Evolutionary conservation across 2,797 vertebrate genomes (phyloP).

Genomic region (Mormyrus hasselquistii): DNA sequence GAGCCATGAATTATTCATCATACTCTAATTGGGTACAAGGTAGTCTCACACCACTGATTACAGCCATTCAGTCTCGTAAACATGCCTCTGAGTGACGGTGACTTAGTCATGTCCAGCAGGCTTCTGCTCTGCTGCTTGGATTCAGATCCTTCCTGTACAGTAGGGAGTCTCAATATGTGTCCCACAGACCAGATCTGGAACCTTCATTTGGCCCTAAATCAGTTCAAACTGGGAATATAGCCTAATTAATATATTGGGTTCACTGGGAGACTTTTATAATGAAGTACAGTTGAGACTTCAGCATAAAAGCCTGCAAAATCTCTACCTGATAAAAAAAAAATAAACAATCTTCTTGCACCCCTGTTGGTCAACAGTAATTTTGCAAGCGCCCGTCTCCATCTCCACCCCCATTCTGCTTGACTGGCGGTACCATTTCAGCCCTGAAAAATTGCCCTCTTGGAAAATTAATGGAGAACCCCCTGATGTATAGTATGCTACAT

Average conservation of each 20-base stretch:
- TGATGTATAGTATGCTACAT: neutral
- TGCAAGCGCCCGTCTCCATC: neutral
- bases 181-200: neutral
- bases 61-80: constrained; percentile 48
- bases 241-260: neutral
- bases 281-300: neutral
- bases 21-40: constrained; percentile 46
- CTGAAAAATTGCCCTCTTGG: neutral
- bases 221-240: neutral
- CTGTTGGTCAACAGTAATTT: neutral
- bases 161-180: neutral
- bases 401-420: neutral
- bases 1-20: constrained; percentile 55
- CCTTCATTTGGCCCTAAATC: neutral
- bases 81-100: constrained; percentile 14
- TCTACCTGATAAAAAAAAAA: neutral
- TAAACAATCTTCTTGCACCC: neutral
- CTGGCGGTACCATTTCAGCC: neutral
- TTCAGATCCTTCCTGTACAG: neutral
- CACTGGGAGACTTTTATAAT: constrained; percentile 1
- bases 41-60: constrained; percentile 56
- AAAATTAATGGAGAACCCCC: neutral
- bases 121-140: neutral
- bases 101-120: neutral
- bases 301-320: neutral